Conservation (phyloP, 2,113 vertebrate species). For the Salvelinus sp. region DNA sequence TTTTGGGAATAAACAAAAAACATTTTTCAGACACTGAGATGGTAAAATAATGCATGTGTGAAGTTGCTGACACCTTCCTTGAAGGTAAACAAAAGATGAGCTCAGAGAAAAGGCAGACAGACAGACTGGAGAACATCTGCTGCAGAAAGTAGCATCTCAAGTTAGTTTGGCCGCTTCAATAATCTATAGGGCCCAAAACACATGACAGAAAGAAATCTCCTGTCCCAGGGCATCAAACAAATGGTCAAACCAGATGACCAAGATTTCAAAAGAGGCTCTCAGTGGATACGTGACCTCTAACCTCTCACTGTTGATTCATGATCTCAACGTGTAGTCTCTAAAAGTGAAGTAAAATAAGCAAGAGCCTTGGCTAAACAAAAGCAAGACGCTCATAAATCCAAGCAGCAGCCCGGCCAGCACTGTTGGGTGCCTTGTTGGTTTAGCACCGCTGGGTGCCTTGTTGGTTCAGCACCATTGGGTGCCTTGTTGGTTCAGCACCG, state of each 20-base stretch:
- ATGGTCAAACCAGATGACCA: conserved; percentile 54
- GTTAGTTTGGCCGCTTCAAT: conserved; percentile 17
- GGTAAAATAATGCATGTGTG: too few species aligned
- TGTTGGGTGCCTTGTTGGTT: conserved; percentile 42
- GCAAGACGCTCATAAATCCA: conserved; percentile 61
- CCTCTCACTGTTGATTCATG: conserved; percentile 58
- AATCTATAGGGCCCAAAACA: conserved; percentile 7
- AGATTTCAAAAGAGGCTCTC: conserved; percentile 33
- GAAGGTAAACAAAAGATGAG: too few species aligned
- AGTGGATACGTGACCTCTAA: conserved; percentile 42
- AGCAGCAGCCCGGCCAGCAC: conserved; percentile 25
- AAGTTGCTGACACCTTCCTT: too few species aligned
- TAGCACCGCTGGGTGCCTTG: conserved; percentile 33
- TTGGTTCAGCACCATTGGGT: conserved; percentile 25
- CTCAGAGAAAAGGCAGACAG: neutral
- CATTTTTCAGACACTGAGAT: too few species aligned
- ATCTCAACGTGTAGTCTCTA: conserved; percentile 60
- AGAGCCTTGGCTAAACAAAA: conserved; percentile 59
- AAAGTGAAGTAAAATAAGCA: conserved; percentile 65
- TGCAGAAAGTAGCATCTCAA: neutral
- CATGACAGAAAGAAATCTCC: conserved; percentile 11
- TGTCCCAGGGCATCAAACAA: conserved; percentile 23
- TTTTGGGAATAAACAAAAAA: too few species aligned
- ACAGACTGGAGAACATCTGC: conserved; percentile 2
- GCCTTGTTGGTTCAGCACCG: too few species aligned